These are phyloP conservation scores for Rhynchotus rufescens DNA, from an alignment of 2,797 vertebrate genomes.

Conservation along the genomic window DNA sequence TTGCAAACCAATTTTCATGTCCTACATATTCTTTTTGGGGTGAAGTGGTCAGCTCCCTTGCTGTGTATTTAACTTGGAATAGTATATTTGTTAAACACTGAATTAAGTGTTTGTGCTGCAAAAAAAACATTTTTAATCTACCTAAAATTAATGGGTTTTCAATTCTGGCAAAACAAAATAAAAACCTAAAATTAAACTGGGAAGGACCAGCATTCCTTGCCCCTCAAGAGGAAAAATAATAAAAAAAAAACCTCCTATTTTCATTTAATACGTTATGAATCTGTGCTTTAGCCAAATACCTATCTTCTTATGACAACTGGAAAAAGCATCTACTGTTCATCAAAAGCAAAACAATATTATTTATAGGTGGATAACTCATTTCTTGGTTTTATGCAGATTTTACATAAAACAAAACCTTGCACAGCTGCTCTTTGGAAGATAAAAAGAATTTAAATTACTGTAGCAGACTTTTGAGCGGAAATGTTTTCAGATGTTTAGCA, in stretches of 20 bases:
- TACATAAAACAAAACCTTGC: slow-evolving; percentile 54
- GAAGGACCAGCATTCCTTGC: neutral
- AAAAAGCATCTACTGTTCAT: slow-evolving; percentile 1
- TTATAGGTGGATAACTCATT: slow-evolving; percentile 48
- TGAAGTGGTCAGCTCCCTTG: neutral
- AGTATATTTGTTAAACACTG: neutral
- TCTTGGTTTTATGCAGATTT: slow-evolving; percentile 62
- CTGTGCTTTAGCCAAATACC: neutral
- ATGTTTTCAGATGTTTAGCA: slow-evolving; percentile 54
- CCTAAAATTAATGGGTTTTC: slow-evolving; percentile 22
- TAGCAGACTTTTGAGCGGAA: slow-evolving; percentile 35
- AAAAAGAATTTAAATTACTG: slow-evolving; percentile 68
- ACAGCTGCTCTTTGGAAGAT: slow-evolving; percentile 71
- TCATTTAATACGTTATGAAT: neutral
- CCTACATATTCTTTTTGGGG: neutral
- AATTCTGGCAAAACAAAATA: neutral
- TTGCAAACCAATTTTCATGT: neutral
- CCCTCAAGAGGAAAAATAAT: neutral
- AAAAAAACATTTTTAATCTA: neutral
- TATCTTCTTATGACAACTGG: neutral
- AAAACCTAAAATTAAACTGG: neutral
- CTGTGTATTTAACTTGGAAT: neutral
- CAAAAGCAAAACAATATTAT: slow-evolving; percentile 18
- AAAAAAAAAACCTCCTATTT: neutral
- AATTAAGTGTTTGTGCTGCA: neutral